These are phyloP conservation scores for Brachycybe producta DNA, from an alignment of 2,888 invertebrate species.

Conservation along the genomic window DNA sequence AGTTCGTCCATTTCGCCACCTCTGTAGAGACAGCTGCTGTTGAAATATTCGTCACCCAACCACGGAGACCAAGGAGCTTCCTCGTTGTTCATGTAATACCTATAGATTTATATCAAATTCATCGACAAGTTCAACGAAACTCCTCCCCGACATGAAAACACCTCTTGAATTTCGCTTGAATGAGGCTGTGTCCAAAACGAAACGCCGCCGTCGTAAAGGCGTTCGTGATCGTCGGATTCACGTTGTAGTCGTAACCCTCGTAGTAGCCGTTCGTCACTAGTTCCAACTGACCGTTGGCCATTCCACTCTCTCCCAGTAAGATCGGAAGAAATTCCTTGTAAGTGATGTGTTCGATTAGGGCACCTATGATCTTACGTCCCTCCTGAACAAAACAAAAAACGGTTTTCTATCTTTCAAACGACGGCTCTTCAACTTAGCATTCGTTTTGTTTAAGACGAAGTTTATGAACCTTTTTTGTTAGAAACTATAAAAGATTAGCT, in stretches of 20 bases:
- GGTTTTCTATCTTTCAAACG: not conserved
- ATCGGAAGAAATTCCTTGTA: slow-evolving; percentile 70
- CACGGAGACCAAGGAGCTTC: slow-evolving; percentile 13
- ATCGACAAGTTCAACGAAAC: not conserved
- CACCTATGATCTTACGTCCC: slow-evolving; percentile 57
- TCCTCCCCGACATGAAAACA: not conserved
- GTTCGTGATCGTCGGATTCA: slow-evolving; percentile 77
- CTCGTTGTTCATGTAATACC: slow-evolving; percentile 9
- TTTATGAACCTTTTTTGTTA: too few species aligned
- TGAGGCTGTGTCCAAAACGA: slow-evolving; percentile 60
- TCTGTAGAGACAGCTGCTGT: slow-evolving; percentile 15
- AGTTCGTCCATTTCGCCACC: slow-evolving; percentile 18
- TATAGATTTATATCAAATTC: not conserved
- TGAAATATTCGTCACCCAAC: slow-evolving; percentile 20
- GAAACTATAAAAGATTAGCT: not conserved
- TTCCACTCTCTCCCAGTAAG: slow-evolving; percentile 44
- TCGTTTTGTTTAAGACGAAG: not conserved
- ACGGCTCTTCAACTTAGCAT: too few species aligned
- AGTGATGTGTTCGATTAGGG: slow-evolving; percentile 75
- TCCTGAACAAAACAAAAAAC: slow-evolving; percentile 39
- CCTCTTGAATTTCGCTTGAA: slow-evolving; percentile 17
- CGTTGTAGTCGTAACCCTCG: slow-evolving; percentile 66
- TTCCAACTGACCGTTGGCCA: slow-evolving; percentile 25
- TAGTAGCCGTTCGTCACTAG: slow-evolving; percentile 40
- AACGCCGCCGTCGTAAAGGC: slow-evolving; percentile 87